Base-by-base conservation (phyloP, 1,140 invertebrate species). In the Macrobrachium rosenbergii region DNA sequence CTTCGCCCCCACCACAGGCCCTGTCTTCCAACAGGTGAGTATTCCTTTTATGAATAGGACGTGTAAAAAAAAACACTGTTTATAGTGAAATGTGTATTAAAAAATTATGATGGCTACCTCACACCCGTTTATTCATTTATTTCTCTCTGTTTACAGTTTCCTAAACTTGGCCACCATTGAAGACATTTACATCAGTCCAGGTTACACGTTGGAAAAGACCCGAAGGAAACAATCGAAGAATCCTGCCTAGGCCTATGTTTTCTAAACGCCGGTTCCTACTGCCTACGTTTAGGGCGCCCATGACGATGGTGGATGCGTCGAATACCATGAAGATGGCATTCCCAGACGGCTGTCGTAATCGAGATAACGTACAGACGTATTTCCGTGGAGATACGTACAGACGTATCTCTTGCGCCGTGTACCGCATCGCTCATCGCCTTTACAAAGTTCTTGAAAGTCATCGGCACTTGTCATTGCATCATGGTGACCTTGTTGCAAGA, bases 1-100 rank as follows among this genome's bases (percentile, higher is more conserved):
- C 58, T 43, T 21, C 73, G 14, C 21, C 82, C 17, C 16, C 82
- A 72, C 82, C 87, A 19, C 45, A 69, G 17, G 23, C n/a, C 45
- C 67, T 60, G 23, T 69, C 82, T n/a, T 28, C 17, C 11, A 69
- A 80, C 82, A 84, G 82, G 87, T 88, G 45, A 63, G 76, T 79
- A 11, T 14, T n/a, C n/a, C 11, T 72, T 45, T 14, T 8, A 59
- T 28, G 52, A 16, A 78, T 16, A 43, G 43, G 52, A 10, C 28
- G 43, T 16, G 43, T 43, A 45, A 58, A 45, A 58, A 43, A 77
- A 6, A 52, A 43, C 28, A 37, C 28, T 5, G 45, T 21, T n/a
- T 21, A 77, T 21, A 77, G 75, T 43, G 75, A 52, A 45, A 8
- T 72, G n/a, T 5, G n/a, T 1, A 72, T 72, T 23, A 12, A 12